Percentiles rank a stretch among this genome's conserved stretches.
Evolutionary conservation across 2,888 invertebrate species (phyloP).

Genomic region (Euzetes globulus): DNA sequence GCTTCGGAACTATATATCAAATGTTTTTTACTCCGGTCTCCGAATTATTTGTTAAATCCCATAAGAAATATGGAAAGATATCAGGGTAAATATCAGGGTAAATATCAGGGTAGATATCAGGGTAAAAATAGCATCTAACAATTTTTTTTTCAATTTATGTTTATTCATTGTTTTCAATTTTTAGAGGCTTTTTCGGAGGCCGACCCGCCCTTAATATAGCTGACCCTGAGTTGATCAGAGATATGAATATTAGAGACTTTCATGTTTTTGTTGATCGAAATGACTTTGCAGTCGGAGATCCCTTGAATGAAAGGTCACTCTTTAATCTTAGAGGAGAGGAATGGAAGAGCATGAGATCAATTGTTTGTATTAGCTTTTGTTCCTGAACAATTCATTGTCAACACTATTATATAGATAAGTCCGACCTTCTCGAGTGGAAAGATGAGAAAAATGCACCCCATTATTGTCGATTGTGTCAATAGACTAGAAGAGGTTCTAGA

Average conservation of each 20-base stretch:
- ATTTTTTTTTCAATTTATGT: background rate
- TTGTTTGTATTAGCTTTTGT: background rate
- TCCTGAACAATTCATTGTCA: background rate
- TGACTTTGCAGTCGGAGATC: background rate
- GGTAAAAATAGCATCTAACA: background rate
- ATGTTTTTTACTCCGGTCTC: background rate
- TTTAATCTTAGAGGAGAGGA: background rate
- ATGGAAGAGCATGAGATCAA: constrained; percentile 5
- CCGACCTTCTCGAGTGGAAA: constrained; percentile 13
- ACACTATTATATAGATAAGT: background rate
- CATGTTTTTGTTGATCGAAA: background rate
- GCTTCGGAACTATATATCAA: background rate
- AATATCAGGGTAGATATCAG: background rate
- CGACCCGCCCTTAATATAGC: background rate
- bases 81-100: background rate
- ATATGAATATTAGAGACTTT: constrained; percentile 5
- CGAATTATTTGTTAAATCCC: background rate
- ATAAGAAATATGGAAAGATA: background rate
- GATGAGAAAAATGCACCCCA: constrained; percentile 4
- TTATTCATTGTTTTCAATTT: background rate
- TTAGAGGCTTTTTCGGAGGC: background rate
- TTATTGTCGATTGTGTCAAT: background rate
- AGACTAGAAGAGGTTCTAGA: background rate
- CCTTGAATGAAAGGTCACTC: background rate
- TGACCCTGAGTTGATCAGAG: constrained; percentile 9